These are phyloP conservation scores for Catharus bicknelli DNA, from an alignment of 2,113 vertebrate genomes.

Conservation along the genomic window DNA sequence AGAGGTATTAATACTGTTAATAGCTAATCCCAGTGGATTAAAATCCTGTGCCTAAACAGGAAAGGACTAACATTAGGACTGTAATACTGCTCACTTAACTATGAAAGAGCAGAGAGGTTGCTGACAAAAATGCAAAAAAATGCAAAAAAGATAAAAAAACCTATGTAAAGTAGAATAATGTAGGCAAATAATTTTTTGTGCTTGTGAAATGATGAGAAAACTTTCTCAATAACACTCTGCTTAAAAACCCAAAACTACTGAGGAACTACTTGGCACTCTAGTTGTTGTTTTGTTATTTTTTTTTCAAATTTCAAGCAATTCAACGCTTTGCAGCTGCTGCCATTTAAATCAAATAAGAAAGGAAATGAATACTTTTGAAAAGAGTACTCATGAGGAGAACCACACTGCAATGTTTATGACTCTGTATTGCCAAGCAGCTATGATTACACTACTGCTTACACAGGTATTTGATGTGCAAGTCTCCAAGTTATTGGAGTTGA, in stretches of 20 bases:
- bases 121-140: not conserved
- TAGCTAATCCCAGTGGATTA: fast-evolving
- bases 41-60: not conserved
- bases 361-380: not conserved
- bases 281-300: too few relatives aligned
- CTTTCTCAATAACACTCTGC: not conserved
- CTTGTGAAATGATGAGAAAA: not conserved
- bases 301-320: fast-evolving
- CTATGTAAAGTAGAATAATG: fast-evolving
- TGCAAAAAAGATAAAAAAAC: not conserved
- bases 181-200: not conserved
- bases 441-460: not conserved
- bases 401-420: not conserved
- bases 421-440: not conserved
- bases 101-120: not conserved
- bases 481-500: not conserved
- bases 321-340: not conserved
- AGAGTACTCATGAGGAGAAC: not conserved
- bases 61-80: not conserved
- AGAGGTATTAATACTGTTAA: not conserved
- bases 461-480: not conserved
- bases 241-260: not conserved
- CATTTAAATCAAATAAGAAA: not conserved
- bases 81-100: not conserved
- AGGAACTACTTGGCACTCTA: not conserved